phyloP scores from a whole-genome alignment of 1,140 invertebrate genomes.

The Archegozetes longisetosus region DNA sequence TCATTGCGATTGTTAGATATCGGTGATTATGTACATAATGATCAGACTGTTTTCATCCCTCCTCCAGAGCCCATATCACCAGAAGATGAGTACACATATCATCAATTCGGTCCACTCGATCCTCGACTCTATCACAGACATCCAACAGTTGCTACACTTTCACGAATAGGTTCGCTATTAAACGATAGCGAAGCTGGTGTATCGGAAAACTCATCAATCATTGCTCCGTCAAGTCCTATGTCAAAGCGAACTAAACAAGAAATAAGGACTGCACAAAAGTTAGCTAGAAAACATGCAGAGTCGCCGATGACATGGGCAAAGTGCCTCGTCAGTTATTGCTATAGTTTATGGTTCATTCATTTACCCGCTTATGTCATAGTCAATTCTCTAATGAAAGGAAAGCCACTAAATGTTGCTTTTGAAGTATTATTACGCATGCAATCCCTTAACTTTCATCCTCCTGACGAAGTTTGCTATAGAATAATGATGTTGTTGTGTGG shows the following conservation, averaged over 20 bases:
- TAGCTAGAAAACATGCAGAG: constrained; percentile 51
- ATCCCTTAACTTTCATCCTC: constrained; percentile 53
- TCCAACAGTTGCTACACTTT: background rate
- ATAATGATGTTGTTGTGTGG: constrained; percentile 98
- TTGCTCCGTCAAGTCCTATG: constrained; percentile 47
- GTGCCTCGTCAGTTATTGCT: constrained; percentile 37
- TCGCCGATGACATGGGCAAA: constrained; percentile 75
- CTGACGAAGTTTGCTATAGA: constrained; percentile 93
- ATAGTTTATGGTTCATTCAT: constrained; percentile 91
- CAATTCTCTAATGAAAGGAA: constrained; percentile 37
- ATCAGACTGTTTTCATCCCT: constrained; percentile 84
- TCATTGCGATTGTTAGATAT: constrained; percentile 46
- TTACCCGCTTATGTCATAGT: constrained; percentile 53
- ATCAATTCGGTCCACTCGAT: constrained; percentile 37
- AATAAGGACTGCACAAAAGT: constrained; percentile 73
- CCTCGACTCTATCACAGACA: constrained; percentile 36
- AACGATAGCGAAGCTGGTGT: background rate
- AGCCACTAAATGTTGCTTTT: constrained; percentile 64
- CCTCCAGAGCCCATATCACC: constrained; percentile 58
- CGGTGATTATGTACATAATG: constrained; percentile 54
- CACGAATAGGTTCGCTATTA: background rate
- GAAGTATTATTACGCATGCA: constrained; percentile 71
- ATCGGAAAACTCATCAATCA: background rate
- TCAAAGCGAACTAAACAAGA: constrained; percentile 85
- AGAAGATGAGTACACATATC: constrained; percentile 28